These are phyloP conservation scores for Glossophaga mutica DNA, from an alignment of 2,797 vertebrate species.

Conservation along the genomic window DNA sequence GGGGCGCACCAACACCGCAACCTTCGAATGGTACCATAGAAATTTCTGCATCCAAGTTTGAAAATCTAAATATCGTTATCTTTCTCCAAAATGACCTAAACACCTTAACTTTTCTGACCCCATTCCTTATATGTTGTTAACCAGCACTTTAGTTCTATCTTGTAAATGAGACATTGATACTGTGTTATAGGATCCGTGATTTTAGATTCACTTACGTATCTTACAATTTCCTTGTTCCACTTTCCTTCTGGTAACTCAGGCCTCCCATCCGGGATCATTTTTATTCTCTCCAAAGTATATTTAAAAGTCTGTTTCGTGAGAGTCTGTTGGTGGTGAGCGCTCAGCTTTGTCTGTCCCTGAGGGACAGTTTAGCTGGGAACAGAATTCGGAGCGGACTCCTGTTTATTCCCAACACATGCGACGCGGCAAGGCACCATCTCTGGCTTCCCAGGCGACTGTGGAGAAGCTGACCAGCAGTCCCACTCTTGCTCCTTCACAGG, in stretches of 20 bases:
- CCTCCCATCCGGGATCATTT: neutral
- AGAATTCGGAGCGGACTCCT: neutral
- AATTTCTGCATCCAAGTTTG: neutral
- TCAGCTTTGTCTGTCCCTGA: neutral
- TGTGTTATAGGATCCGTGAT: neutral
- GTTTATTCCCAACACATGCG: neutral
- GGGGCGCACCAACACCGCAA: no score
- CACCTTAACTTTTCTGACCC: neutral
- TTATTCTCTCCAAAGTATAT: neutral
- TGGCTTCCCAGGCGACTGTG: neutral
- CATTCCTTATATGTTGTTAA: neutral
- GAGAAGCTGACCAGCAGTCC: neutral
- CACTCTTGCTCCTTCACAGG: neutral
- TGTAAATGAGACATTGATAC: neutral
- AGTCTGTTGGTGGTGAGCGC: neutral
- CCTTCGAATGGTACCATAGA: neutral
- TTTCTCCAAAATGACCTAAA: neutral
- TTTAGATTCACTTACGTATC: neutral
- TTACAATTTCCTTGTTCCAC: neutral
- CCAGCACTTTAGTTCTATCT: neutral
- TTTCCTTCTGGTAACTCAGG: neutral
- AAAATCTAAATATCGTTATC: neutral
- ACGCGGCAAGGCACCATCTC: neutral
- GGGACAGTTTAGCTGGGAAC: neutral
- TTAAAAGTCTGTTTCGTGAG: neutral